phyloP scores from a whole-genome alignment of 2,797 vertebrate genomes.

The Arremon brunneinucha region DNA sequence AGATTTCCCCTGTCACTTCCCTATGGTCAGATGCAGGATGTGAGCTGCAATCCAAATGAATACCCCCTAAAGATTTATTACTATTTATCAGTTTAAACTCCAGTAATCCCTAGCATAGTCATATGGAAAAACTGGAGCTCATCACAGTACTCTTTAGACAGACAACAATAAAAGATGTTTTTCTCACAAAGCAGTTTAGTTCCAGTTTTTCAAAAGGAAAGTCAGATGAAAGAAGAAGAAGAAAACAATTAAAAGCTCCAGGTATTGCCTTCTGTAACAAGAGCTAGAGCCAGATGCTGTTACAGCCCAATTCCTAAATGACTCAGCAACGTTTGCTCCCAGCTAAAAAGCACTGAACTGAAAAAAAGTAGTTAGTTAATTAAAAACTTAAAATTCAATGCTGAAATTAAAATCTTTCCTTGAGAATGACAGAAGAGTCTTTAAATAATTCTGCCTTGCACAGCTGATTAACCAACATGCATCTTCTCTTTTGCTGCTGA shows the following conservation, averaged over 20 bases:
- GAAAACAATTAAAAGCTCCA: conserved; percentile 44
- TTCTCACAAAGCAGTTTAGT: neutral
- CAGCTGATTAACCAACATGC: conserved; percentile 66
- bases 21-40: rapidly evolving
- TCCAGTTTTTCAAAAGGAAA: neutral
- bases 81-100: neutral
- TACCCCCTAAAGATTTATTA: neutral
- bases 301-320: conserved; percentile 36
- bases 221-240: conserved; percentile 2
- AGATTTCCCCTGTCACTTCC: neutral
- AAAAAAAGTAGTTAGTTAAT: conserved; percentile 75
- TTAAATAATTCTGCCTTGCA: conserved; percentile 71
- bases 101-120: neutral
- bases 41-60: neutral
- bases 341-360: conserved; percentile 70
- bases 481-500: conserved; percentile 3
- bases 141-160: neutral
- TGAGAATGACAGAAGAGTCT: conserved; percentile 63
- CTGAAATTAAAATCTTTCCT: conserved; percentile 72
- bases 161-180: neutral
- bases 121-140: neutral
- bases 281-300: conserved; percentile 10
- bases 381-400: conserved; percentile 75
- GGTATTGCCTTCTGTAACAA: neutral
- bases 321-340: conserved; percentile 43